Percentiles rank a stretch among this genome's conserved stretches.
Conservation (phyloP, 2,113 vertebrate genomes). For the Dasyurus viverrinus region DNA sequence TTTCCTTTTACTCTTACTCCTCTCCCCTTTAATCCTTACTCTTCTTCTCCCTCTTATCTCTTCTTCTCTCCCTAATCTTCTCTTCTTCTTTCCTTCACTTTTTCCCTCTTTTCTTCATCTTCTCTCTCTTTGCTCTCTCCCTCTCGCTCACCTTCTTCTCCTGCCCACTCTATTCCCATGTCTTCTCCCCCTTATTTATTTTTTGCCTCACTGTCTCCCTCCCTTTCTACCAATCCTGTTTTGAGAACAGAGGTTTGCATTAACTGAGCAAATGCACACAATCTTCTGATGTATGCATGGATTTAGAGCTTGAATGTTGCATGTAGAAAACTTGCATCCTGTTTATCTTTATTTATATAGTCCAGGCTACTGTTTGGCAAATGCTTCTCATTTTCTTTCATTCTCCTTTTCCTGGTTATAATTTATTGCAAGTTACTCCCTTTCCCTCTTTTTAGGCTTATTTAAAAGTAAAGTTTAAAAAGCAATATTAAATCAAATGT, state of each 20-base stretch:
- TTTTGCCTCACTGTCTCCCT: not conserved
- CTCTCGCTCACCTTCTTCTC: not conserved
- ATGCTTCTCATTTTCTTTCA: constrained; percentile 14
- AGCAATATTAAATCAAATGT: not conserved
- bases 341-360: constrained; percentile 51
- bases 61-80: too few relatives aligned
- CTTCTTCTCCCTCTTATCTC: too few relatives aligned
- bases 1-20: too few relatives aligned
- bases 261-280: constrained; percentile 48
- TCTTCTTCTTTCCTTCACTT: too few relatives aligned
- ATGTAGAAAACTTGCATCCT: constrained; percentile 38
- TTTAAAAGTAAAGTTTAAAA: constrained; percentile 35
- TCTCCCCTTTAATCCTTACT: too few relatives aligned
- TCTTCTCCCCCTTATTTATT: too few relatives aligned
- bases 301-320: constrained; percentile 37
- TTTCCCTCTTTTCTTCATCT: too few relatives aligned
- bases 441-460: constrained; percentile 31
- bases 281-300: constrained; percentile 20
- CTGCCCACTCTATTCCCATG: not conserved
- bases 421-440: constrained; percentile 16
- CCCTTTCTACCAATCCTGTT: constrained; percentile 16
- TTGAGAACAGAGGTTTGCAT: constrained; percentile 1
- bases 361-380: constrained; percentile 21
- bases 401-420: constrained; percentile 44
- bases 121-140: too few relatives aligned